Evolutionary conservation across 2,888 invertebrate genomes (phyloP).

Genomic region (Lissocephala sabroskyi): DNA sequence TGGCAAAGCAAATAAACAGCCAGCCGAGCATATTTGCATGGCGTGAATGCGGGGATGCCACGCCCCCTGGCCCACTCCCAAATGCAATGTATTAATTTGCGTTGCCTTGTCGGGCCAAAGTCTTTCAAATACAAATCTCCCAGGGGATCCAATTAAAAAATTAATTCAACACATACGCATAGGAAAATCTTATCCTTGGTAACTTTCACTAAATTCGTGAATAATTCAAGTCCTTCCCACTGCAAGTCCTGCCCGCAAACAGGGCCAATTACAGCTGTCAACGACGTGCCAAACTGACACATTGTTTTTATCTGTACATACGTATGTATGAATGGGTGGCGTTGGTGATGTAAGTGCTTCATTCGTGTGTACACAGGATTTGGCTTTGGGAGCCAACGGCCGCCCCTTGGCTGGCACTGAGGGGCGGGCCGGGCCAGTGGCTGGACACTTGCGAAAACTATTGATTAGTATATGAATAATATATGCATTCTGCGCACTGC

Average conservation of each 20-base stretch:
- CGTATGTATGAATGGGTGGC: too few species aligned
- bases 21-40: too few species aligned
- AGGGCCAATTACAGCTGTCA: slow-evolving; percentile 40
- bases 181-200: too few species aligned
- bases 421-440: background rate
- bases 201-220: slow-evolving; percentile 24
- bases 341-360: too few species aligned
- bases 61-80: too few species aligned
- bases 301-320: slow-evolving; percentile 43
- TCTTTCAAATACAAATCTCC: too few species aligned
- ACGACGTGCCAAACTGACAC: slow-evolving; percentile 35
- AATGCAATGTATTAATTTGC: too few species aligned
- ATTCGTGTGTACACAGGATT: too few species aligned
- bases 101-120: too few species aligned
- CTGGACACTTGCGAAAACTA: slow-evolving; percentile 37
- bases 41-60: too few species aligned
- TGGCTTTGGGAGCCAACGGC: background rate
- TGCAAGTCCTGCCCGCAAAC: background rate
- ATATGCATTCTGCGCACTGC: slow-evolving; percentile 26
- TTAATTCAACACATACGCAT: too few species aligned
- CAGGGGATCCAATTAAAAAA: too few species aligned
- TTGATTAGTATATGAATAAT: slow-evolving; percentile 53
- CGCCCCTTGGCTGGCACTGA: background rate
- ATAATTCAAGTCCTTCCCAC: slow-evolving; percentile 33
- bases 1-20: background rate